Conservation (phyloP, 2,888 invertebrate species). For the Blera fallax region DNA sequence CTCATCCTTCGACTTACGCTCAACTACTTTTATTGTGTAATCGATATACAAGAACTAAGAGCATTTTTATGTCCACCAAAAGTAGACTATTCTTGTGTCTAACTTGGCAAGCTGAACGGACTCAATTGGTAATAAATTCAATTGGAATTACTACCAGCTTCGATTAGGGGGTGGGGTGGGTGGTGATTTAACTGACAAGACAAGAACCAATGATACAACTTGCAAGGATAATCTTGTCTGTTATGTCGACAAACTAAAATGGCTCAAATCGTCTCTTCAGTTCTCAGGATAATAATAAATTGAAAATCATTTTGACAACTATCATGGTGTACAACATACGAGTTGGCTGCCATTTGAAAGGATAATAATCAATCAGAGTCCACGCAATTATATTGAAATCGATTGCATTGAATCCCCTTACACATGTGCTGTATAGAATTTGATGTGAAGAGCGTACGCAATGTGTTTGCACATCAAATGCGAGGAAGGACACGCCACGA, state of each 20-base stretch:
- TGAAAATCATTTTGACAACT: constrained; percentile 58
- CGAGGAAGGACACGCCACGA: constrained; percentile 58
- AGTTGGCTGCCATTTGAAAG: constrained; percentile 41
- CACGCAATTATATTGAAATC: constrained; percentile 54
- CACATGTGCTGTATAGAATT: neutral
- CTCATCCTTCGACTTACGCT: neutral
- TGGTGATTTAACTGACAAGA: constrained; percentile 16
- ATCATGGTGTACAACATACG: constrained; percentile 26
- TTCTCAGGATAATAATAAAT: constrained; percentile 35
- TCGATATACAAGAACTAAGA: constrained; percentile 7
- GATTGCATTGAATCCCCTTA: constrained; percentile 51
- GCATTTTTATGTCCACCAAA: neutral
- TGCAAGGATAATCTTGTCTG: constrained; percentile 28
- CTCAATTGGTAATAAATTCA: constrained; percentile 45
- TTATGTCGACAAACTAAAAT: constrained; percentile 11
- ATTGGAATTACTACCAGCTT: constrained; percentile 33
- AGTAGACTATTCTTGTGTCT: neutral
- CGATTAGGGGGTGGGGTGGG: neutral
- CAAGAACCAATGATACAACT: neutral
- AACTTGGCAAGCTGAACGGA: neutral
- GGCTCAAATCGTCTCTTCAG: neutral
- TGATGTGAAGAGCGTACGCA: constrained; percentile 26
- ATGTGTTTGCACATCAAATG: constrained; percentile 60
- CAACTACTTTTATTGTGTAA: constrained; percentile 29
- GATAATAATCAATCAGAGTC: constrained; percentile 68